These are phyloP conservation scores for Heliothis peltigera DNA, from an alignment of 2,888 invertebrate genomes.

Conservation along the genomic window DNA sequence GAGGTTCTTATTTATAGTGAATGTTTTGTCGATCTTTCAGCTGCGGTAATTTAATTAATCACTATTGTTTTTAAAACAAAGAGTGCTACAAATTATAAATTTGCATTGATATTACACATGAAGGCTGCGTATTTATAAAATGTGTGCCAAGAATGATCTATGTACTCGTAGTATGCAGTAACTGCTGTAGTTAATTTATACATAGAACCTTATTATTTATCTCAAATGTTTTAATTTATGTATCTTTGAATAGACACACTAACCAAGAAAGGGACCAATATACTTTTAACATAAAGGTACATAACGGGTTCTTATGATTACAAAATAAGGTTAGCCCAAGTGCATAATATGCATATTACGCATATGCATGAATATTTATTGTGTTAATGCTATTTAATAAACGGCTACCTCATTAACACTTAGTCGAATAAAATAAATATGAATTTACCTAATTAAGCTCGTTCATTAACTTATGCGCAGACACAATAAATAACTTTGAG, in stretches of 20 bases:
- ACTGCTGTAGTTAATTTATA: no score
- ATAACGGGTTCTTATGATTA: constrained; percentile 12
- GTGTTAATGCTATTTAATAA: constrained; percentile 39
- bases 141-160: no score
- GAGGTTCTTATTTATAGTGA: background rate
- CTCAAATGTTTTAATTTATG: no score
- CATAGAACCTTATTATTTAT: no score
- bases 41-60: no score
- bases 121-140: no score
- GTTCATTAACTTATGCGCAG: constrained; percentile 78
- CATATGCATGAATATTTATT: constrained; percentile 46
- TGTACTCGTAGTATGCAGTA: no score
- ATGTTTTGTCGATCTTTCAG: background rate
- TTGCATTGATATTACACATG: no score
- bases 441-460: constrained; percentile 66
- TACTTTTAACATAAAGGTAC: background rate
- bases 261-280: background rate
- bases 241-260: background rate
- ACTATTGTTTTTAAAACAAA: no score
- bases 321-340: constrained; percentile 29
- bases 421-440: constrained; percentile 58
- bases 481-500: constrained; percentile 83
- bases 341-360: constrained; percentile 10
- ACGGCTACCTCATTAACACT: constrained; percentile 52
- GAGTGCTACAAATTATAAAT: no score